Evolutionary conservation across 1,140 invertebrate species (phyloP), one percentile per base, ranked within the genome.

Genomic region (Lanistes nyassanus): DNA sequence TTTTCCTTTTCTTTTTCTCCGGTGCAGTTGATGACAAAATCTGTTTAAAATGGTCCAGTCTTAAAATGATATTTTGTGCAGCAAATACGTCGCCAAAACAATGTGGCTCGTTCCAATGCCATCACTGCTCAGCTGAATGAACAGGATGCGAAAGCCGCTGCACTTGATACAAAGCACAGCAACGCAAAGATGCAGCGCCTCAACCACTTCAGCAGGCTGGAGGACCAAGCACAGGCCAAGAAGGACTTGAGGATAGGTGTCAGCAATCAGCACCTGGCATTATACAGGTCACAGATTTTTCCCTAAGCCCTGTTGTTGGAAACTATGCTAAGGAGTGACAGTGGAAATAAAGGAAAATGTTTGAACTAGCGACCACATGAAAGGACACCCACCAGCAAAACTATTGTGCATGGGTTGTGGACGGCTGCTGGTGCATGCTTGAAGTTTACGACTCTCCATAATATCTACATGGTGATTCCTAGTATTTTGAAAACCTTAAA

Each of bases 161-260:
- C 55, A 9, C 31, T 75, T 9, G 70, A 71, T 9, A 68, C 79
- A 36, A 79, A 83, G 70, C 78, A 81, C 36, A 79, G 77, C 16
- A 76, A 76, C 34, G 84, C 85, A 37, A 87, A 87, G 71, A 34
- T 83, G 21, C 77, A 80, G n/a, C 74, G 83, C 6, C 76, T 85
- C 39, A 66, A 81, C 64, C 82, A 86, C 73, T 87, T 83, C 74
- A 77, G 76, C 31, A 74, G 76, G 37, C 75, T 85, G 26, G 85
- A 87, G 68, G 77, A 80, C 51, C 69, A 81, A 26, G 82, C 81
- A 37, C 85, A 87, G 74, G 64, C 75, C 42, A 78, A 74, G 64
- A 85, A 85, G 75, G 83, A 85, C 74, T 34, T 83, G 21, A 73
- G 82, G 21, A 79, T 82, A 29, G 81, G 66, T 37, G 83, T 86